A percentile compares a stretch with the other conserved stretches of the same genome.
Evolutionary conservation across 2,888 invertebrate genomes (phyloP).

Genomic region (Dicyrtomina minuta): DNA sequence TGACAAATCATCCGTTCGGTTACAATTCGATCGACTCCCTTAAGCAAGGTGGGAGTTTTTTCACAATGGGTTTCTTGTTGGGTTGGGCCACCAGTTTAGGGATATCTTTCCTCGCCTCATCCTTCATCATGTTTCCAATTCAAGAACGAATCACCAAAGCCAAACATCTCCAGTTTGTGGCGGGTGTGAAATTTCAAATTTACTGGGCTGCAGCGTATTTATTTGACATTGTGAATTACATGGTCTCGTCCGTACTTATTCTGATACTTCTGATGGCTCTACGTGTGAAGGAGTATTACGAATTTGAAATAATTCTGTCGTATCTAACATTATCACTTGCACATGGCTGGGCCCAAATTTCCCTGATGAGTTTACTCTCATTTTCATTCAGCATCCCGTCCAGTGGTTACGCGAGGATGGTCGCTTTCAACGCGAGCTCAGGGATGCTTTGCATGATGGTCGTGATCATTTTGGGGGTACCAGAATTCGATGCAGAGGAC

Average conservation of each 20-base stretch:
- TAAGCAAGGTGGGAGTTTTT: constrained; percentile 34
- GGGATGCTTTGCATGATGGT: constrained; percentile 72
- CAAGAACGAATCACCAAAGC: constrained; percentile 70
- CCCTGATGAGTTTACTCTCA: constrained; percentile 66
- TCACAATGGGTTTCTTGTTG: constrained; percentile 41
- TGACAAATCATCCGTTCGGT: constrained; percentile 70
- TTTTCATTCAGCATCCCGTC: constrained; percentile 71
- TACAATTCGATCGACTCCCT: constrained; percentile 63
- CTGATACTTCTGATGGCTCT: constrained; percentile 61
- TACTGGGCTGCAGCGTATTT: constrained; percentile 71
- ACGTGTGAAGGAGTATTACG: constrained; percentile 42
- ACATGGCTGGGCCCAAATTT: constrained; percentile 67
- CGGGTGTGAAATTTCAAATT: constrained; percentile 67
- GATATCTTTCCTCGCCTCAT: constrained; percentile 59
- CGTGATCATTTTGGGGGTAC: constrained; percentile 67
- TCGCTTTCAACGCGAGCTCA: constrained; percentile 70
- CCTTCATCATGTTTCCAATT: constrained; percentile 61
- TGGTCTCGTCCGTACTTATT: constrained; percentile 63
- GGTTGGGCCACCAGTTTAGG: constrained; percentile 69
- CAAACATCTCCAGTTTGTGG: constrained; percentile 71
- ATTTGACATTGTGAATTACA: constrained; percentile 68
- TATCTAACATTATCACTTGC: constrained; percentile 61
- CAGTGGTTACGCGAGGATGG: constrained; percentile 72
- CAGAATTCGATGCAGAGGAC: constrained; percentile 63
- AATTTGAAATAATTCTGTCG: constrained; percentile 24